Conservation (phyloP, 2,888 invertebrate species). For the Orchesellides sinensis region DNA sequence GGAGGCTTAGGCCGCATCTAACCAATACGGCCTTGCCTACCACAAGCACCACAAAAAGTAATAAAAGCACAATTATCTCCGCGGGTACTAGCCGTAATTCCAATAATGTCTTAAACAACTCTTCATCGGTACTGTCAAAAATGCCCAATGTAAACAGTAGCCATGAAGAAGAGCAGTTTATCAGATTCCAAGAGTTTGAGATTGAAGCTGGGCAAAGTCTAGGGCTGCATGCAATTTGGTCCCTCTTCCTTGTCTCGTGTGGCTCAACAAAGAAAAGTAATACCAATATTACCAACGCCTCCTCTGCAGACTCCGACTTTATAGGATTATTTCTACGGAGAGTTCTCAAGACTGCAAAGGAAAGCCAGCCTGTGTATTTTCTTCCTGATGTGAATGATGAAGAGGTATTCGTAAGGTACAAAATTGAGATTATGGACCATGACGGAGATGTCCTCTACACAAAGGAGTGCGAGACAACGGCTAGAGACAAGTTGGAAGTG, state of each 20-base stretch:
- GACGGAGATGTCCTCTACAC: slow-evolving; percentile 48
- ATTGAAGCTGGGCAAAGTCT: slow-evolving; percentile 47
- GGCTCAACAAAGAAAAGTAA: slow-evolving; percentile 21
- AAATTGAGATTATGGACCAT: slow-evolving; percentile 40
- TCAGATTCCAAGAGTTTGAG: slow-evolving; percentile 41
- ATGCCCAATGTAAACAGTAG: background rate
- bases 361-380: background rate
- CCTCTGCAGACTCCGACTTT: slow-evolving; percentile 41
- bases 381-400: slow-evolving; percentile 5
- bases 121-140: background rate
- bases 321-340: slow-evolving; percentile 41
- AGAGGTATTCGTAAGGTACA: slow-evolving; percentile 33
- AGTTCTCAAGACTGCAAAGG: slow-evolving; percentile 4
- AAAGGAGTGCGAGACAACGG: slow-evolving; percentile 32
- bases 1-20: slow-evolving; percentile 35
- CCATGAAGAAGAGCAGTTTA: slow-evolving; percentile 10
- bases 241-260: slow-evolving; percentile 48
- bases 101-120: background rate
- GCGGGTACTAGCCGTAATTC: background rate
- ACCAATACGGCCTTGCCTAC: background rate
- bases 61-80: slow-evolving; percentile 4
- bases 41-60: background rate
- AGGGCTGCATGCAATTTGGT: slow-evolving; percentile 47
- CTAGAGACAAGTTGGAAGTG: slow-evolving; percentile 28
- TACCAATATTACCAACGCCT: slow-evolving; percentile 6